phyloP scores from a whole-genome alignment of 1,140 invertebrate species.

The Apis florea region DNA sequence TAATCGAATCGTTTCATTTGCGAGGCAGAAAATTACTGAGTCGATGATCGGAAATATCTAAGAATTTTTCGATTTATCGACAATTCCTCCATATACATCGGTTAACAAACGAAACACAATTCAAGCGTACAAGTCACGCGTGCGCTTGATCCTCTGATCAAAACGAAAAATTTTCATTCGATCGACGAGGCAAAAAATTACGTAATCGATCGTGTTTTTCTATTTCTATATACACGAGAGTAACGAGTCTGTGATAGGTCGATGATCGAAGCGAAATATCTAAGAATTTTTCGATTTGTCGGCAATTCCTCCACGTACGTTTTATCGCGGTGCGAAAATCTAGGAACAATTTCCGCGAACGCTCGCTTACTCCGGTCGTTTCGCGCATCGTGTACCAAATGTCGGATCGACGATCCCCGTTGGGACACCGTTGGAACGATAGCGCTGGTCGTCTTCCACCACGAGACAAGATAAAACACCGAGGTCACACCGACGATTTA shows the following conservation, averaged over 20 bases:
- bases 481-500: constrained; percentile 38
- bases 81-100: not conserved
- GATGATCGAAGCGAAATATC: no score
- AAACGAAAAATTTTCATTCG: constrained; percentile 11
- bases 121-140: not conserved
- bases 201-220: no score
- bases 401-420: not conserved
- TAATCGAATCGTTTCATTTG: not conserved
- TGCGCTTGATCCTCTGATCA: not conserved
- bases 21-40: no score
- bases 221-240: no score
- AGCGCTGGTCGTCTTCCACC: no score
- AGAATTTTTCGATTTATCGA: no score
- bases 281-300: no score
- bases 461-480: constrained; percentile 4
- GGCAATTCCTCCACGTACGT: not conserved
- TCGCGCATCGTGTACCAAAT: not conserved
- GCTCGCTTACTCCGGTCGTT: not conserved
- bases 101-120: constrained; percentile 1
- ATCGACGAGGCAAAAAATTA: not conserved
- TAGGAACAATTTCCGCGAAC: not conserved
- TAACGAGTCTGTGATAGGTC: no score
- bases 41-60: no score
- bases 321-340: not conserved
- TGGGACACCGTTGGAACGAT: not conserved